These are phyloP conservation scores for Alca torda DNA, from an alignment of 2,797 vertebrate genomes.

Conservation along the genomic window DNA sequence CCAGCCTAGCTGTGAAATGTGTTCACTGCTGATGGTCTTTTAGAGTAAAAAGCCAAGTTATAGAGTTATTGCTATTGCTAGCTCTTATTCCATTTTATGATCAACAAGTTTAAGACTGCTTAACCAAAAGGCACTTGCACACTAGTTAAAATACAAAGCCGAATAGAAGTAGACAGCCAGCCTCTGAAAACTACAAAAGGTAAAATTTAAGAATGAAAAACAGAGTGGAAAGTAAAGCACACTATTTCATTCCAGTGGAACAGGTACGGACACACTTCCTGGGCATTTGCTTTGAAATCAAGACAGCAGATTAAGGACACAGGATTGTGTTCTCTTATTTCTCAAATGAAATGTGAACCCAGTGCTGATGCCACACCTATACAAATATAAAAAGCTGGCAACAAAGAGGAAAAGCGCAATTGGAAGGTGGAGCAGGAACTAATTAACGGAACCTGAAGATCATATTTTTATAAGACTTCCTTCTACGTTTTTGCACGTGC, in stretches of 20 bases:
- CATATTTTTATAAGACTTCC: neutral
- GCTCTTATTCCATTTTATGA: neutral
- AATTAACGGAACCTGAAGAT: neutral
- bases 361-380: neutral
- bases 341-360: neutral
- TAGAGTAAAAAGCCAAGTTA: neutral
- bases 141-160: neutral
- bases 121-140: neutral
- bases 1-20: neutral
- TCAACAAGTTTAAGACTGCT: neutral
- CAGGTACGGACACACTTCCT: neutral
- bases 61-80: neutral
- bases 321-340: neutral
- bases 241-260: neutral
- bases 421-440: neutral
- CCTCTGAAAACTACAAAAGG: neutral
- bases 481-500: fast-evolving
- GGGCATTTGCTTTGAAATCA: neutral
- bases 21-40: neutral
- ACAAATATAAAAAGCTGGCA: neutral
- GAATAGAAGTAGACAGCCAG: neutral
- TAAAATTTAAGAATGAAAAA: neutral
- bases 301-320: neutral
- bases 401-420: neutral
- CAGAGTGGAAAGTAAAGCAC: neutral